A percentile compares a stretch with the other conserved stretches of the same genome.
Conservation (phyloP, 2,113 vertebrate species). For the Lamprologus speciosus region DNA sequence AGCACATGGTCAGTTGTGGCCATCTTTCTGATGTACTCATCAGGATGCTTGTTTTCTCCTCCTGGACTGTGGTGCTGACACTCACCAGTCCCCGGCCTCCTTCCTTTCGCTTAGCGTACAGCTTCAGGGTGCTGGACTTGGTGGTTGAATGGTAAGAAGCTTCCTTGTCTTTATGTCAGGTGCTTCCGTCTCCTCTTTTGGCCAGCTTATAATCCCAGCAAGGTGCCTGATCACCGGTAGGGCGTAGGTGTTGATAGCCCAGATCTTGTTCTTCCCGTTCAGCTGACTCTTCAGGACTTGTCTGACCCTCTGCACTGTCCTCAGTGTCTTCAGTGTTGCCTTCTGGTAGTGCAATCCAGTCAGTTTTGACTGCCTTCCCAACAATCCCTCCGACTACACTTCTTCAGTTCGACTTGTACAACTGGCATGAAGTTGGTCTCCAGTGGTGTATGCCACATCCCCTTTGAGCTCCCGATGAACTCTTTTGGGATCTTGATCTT, state of each 20-base stretch:
- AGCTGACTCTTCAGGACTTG: not conserved
- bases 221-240: not conserved
- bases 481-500: not conserved
- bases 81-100: not conserved
- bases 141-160: not conserved
- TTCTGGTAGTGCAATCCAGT: not conserved
- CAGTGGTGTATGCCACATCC: not conserved
- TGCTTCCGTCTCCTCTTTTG: not conserved
- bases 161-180: not conserved
- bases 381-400: not conserved
- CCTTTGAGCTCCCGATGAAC: not conserved
- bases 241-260: not conserved
- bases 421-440: not conserved
- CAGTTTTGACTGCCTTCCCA: not conserved
- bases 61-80: not conserved
- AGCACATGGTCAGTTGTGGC: not conserved
- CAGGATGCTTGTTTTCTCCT: not conserved
- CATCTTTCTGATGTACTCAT: not conserved
- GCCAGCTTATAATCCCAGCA: not conserved
- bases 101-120: not conserved
- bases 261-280: not conserved
- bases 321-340: not conserved
- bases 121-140: not conserved
- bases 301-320: not conserved
- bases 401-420: not conserved